Evolutionary conservation across 2,888 invertebrate genomes (phyloP).

Genomic region (Platypus cylindrus): DNA sequence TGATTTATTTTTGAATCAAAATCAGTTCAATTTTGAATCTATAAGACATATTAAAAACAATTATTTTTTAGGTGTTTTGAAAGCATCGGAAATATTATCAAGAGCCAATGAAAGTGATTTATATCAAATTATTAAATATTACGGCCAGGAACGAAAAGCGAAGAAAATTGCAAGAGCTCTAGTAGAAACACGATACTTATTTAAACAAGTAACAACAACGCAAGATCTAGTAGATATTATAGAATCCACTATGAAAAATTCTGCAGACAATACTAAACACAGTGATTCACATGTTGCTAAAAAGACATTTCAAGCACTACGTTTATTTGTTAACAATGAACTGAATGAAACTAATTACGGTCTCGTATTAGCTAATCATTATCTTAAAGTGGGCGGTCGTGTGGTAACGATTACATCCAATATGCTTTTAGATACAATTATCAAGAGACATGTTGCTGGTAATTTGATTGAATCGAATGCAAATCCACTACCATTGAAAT

Average conservation of each 20-base stretch:
- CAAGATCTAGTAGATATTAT: conserved; percentile 56
- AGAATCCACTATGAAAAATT: conserved; percentile 26
- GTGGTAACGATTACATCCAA: conserved; percentile 81
- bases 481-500: conserved; percentile 60
- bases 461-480: conserved; percentile 59
- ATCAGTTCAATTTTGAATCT: not conserved
- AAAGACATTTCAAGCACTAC: conserved; percentile 83
- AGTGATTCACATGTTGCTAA: conserved; percentile 73
- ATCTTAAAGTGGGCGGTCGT: conserved; percentile 64
- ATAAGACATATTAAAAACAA: not conserved
- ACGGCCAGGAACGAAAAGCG: conserved; percentile 83
- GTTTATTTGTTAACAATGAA: conserved; percentile 95
- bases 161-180: conserved; percentile 78
- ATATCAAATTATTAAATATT: conserved; percentile 71
- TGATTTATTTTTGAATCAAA: no score
- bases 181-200: conserved; percentile 58
- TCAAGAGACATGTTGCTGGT: conserved; percentile 77
- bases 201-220: conserved; percentile 62
- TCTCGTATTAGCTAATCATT: conserved; percentile 62
- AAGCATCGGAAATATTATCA: conserved; percentile 79
- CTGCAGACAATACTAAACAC: conserved; percentile 56
- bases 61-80: conserved; percentile 37
- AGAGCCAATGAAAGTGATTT: conserved; percentile 66
- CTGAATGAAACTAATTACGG: conserved; percentile 88
- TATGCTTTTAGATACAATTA: conserved; percentile 85